These are phyloP conservation scores for Phaethornis superciliosus DNA, from an alignment of 2,113 vertebrate genomes.

Conservation along the genomic window DNA sequence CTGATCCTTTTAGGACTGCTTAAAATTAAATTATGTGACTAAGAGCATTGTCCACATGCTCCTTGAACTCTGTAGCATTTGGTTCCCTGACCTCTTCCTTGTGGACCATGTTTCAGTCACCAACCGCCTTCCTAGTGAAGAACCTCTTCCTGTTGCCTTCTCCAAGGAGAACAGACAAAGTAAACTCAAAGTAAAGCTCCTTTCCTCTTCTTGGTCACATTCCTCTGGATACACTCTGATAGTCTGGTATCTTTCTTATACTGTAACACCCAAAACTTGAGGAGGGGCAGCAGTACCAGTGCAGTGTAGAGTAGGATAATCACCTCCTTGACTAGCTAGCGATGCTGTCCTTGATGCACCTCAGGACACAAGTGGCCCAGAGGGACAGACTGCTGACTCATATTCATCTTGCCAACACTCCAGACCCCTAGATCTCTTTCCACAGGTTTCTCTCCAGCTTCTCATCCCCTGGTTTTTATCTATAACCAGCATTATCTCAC, in stretches of 20 bases:
- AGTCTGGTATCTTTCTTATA: too few species aligned
- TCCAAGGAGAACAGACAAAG: too few species aligned
- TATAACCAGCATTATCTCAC: neutral
- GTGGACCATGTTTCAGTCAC: neutral
- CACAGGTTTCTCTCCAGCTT: fast-evolving
- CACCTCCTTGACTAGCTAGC: fast-evolving
- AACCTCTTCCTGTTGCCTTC: neutral
- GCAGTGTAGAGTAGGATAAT: neutral
- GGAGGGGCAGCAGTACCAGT: neutral
- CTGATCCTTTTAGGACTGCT: neutral
- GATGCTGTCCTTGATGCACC: neutral
- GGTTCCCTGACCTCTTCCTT: neutral
- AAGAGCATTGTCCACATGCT: fast-evolving
- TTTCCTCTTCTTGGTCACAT: too few species aligned
- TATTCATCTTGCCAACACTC: neutral
- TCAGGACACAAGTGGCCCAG: neutral
- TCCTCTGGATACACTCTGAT: neutral
- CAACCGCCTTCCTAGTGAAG: neutral
- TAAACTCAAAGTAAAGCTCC: too few species aligned
- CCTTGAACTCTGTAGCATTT: neutral
- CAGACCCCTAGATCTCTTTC: neutral
- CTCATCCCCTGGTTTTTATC: fast-evolving
- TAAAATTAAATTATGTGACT: neutral
- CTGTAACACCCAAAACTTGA: too few species aligned
- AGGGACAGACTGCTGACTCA: neutral